Conservation (phyloP, 2,113 vertebrate genomes). For the Epinephelus cyanopodus region DNA sequence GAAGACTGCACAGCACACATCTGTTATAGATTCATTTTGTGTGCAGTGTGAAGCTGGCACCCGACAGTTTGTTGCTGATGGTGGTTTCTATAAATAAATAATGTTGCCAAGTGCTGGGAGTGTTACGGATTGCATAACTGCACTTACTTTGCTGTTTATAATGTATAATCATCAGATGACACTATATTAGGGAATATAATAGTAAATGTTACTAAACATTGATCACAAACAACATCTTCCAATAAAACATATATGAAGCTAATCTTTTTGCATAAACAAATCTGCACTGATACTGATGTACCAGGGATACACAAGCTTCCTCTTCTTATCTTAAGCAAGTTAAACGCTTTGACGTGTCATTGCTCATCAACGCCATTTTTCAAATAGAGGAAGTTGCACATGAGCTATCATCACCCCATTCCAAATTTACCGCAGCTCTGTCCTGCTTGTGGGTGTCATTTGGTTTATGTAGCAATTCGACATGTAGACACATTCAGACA, state of each 20-base stretch:
- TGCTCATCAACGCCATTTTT: background rate
- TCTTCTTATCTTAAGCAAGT: background rate
- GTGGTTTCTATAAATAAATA: background rate
- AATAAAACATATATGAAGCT: background rate
- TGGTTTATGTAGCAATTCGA: constrained; percentile 14
- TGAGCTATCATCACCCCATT: background rate
- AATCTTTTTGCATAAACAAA: background rate
- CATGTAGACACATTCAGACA: constrained; percentile 12
- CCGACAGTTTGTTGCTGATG: background rate
- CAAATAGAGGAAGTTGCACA: background rate
- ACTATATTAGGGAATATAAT: background rate
- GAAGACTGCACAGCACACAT: background rate
- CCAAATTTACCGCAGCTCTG: background rate
- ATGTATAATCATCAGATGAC: background rate
- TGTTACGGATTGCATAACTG: background rate
- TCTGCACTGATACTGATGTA: background rate
- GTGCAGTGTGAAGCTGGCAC: background rate
- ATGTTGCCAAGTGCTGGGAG: background rate
- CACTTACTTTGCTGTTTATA: background rate
- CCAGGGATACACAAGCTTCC: background rate
- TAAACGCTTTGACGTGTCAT: background rate
- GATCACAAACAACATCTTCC: background rate
- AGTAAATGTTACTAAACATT: background rate
- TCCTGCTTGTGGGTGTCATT: constrained; percentile 42
- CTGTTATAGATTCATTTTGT: background rate